These are phyloP conservation scores for Pandion haliaetus DNA, from an alignment of 2,113 vertebrate species.

Conservation along the genomic window DNA sequence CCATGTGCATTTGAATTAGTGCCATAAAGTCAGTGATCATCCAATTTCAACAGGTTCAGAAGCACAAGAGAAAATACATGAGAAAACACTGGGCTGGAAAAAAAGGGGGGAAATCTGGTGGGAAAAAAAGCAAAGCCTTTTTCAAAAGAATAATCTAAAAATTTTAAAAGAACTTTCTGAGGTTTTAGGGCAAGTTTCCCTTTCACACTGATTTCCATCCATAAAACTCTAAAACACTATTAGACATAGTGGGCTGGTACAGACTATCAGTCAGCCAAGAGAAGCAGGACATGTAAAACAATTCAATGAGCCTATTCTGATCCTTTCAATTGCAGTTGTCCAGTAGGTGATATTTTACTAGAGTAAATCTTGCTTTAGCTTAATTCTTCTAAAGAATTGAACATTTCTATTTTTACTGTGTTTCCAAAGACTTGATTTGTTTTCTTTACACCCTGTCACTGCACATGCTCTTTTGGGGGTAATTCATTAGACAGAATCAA, in stretches of 20 bases:
- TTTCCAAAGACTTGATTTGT: background rate
- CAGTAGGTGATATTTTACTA: background rate
- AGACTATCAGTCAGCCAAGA: background rate
- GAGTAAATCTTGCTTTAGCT: background rate
- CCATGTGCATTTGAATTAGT: background rate
- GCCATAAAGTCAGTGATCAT: background rate
- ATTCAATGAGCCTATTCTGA: background rate
- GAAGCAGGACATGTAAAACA: background rate
- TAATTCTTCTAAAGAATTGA: background rate
- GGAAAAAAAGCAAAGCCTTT: background rate
- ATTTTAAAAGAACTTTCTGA: background rate
- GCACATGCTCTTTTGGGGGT: accelerated
- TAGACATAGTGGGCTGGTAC: background rate
- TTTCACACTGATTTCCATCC: background rate
- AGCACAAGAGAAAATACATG: background rate
- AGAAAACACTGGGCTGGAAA: background rate
- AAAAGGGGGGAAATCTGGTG: no score
- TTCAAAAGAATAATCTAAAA: background rate
- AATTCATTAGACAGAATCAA: background rate
- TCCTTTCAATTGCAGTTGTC: background rate
- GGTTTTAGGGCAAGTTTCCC: background rate
- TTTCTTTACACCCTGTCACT: background rate
- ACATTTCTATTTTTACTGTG: background rate
- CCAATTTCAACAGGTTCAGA: background rate
- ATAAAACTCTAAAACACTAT: background rate